Percentiles rank a stretch among this genome's conserved stretches.
Evolutionary conservation across 2,113 vertebrate species (phyloP).

Genomic region (Hiodon alosoides): DNA sequence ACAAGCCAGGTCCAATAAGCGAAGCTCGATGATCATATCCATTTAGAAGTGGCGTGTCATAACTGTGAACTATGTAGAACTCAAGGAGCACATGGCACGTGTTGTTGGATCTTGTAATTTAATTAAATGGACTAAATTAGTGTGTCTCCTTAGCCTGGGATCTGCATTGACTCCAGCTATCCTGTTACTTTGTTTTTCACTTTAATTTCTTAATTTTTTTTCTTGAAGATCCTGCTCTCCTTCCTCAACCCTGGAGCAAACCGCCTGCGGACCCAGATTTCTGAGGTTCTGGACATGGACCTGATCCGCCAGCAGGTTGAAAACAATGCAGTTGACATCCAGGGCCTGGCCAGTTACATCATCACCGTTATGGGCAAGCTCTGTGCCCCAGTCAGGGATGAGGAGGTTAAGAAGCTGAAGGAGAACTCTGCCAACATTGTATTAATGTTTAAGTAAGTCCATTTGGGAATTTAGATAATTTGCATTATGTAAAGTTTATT

Average conservation of each 20-base stretch:
- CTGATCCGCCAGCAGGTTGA: constrained; percentile 86
- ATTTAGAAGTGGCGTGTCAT: too few relatives aligned
- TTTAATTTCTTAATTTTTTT: background rate
- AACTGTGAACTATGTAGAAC: too few relatives aligned
- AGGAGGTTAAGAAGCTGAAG: constrained; percentile 76
- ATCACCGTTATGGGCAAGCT: constrained; percentile 85
- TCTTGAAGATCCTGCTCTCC: constrained; percentile 75
- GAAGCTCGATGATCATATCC: background rate
- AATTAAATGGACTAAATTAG: too few relatives aligned
- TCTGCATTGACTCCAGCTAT: too few relatives aligned
- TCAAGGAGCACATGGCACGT: background rate
- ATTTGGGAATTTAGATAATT: background rate
- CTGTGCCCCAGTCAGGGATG: constrained; percentile 80
- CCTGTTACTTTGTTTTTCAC: too few relatives aligned
- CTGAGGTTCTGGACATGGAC: constrained; percentile 83
- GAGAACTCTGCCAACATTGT: constrained; percentile 67
- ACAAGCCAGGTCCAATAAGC: background rate
- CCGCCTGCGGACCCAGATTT: constrained; percentile 82
- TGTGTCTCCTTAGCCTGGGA: too few relatives aligned
- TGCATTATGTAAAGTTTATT: background rate
- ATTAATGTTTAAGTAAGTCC: constrained; percentile 66
- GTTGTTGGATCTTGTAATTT: background rate
- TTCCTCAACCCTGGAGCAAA: constrained; percentile 84
- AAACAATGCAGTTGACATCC: constrained; percentile 80
- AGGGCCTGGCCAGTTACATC: constrained; percentile 77